phyloP scores from a whole-genome alignment of 2,113 vertebrate species.

The Brachirus orientalis region DNA sequence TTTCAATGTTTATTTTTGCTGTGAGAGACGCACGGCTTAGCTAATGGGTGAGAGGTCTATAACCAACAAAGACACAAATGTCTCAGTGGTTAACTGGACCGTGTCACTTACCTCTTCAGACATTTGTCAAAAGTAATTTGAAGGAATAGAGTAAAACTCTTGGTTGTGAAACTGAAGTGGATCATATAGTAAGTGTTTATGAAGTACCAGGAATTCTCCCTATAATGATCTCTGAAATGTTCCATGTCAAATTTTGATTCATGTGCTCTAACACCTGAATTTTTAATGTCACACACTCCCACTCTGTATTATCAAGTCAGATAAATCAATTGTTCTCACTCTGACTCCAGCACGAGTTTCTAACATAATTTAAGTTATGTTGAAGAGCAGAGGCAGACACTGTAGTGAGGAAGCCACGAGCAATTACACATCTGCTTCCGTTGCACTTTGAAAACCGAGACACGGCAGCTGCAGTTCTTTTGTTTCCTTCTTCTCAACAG shows the following conservation, averaged over 20 bases:
- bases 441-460: slow-evolving; percentile 21
- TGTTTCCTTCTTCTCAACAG: slow-evolving; percentile 45
- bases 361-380: background rate
- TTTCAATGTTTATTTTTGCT: too few species aligned
- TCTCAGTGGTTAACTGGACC: too few species aligned
- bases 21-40: too few species aligned
- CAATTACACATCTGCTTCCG: background rate
- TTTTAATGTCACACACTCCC: background rate
- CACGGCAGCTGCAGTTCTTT: slow-evolving; percentile 2
- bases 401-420: background rate
- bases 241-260: background rate
- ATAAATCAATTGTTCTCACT: slow-evolving; percentile 28
- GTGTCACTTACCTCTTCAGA: too few species aligned
- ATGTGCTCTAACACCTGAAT: background rate
- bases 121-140: too few species aligned
- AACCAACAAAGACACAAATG: too few species aligned
- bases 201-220: too few species aligned
- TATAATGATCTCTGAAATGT: too few species aligned
- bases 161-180: too few species aligned
- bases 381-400: slow-evolving; percentile 13
- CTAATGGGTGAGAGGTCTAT: too few species aligned
- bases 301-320: slow-evolving; percentile 16
- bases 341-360: background rate
- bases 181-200: too few species aligned
- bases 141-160: too few species aligned